Percentiles rank a stretch among this genome's conserved stretches.
phyloP scores from a whole-genome alignment of 2,797 vertebrate genomes.

The Myotis planiceps region DNA sequence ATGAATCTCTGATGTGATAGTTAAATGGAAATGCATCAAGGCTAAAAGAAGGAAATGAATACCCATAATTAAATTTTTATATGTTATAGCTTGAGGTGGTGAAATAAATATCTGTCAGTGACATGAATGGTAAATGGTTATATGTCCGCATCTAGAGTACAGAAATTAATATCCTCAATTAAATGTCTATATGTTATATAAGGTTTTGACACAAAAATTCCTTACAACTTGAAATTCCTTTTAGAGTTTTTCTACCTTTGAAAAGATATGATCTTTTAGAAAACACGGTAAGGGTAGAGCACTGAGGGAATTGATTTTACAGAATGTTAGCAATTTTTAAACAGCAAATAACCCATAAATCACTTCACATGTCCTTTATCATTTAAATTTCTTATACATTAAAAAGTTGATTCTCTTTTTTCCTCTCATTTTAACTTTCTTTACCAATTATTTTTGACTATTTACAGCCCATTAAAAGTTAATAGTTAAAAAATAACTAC shows the following conservation, averaged over 20 bases:
- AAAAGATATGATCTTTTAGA: not conserved
- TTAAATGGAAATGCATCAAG: slow-evolving; percentile 58
- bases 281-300: not conserved
- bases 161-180: slow-evolving; percentile 75
- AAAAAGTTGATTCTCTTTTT: not conserved
- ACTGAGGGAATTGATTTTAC: not conserved
- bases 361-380: not conserved
- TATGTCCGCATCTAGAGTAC: slow-evolving; percentile 23
- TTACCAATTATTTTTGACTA: not conserved
- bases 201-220: slow-evolving; percentile 41
- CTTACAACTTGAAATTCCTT: not conserved
- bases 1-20: slow-evolving; percentile 40
- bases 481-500: not conserved
- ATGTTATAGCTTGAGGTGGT: slow-evolving; percentile 42
- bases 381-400: slow-evolving; percentile 1
- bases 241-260: not conserved
- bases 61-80: slow-evolving; percentile 72
- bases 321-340: slow-evolving; percentile 29
- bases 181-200: slow-evolving; percentile 57
- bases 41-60: slow-evolving; percentile 70
- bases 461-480: not conserved
- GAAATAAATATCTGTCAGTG: slow-evolving; percentile 77
- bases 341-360: not conserved
- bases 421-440: not conserved
- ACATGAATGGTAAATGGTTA: slow-evolving; percentile 64